Percentiles rank a stretch among this genome's conserved stretches.
These are phyloP conservation scores for Festucalex cinctus DNA, from an alignment of 2,113 vertebrate species.

Conservation along the genomic window DNA sequence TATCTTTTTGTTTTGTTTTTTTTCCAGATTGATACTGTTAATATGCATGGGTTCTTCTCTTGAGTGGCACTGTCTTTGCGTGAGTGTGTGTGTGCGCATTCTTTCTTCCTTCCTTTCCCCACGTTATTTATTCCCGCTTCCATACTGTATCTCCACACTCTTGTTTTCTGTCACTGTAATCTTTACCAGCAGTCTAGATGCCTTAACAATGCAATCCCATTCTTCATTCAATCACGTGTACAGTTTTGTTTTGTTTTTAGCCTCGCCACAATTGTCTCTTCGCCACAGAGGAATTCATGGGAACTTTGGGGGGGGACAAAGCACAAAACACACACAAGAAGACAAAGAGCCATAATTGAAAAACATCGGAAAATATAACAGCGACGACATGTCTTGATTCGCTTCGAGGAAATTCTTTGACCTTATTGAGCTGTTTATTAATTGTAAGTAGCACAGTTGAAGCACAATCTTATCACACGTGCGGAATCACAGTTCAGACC, in stretches of 20 bases:
- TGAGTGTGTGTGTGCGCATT: slow-evolving; percentile 71
- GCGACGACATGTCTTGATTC: slow-evolving; percentile 53
- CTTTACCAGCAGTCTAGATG: slow-evolving; percentile 99
- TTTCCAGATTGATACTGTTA: slow-evolving; percentile 89
- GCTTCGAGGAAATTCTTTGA: neutral
- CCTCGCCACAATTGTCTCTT: slow-evolving; percentile 88
- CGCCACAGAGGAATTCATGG: slow-evolving; percentile 85
- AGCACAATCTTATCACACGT: slow-evolving; percentile 48
- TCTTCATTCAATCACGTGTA: slow-evolving; percentile 90
- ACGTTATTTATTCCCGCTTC: slow-evolving; percentile 90
- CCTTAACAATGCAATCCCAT: slow-evolving; percentile 99
- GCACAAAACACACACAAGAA: slow-evolving; percentile 89
- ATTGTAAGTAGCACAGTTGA: slow-evolving; percentile 37
- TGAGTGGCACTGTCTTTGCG: slow-evolving; percentile 57
- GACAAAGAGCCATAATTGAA: slow-evolving; percentile 73
- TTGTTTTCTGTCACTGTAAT: slow-evolving; percentile 90
- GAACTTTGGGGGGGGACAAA: slow-evolving; percentile 82
- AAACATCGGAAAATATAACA: slow-evolving; percentile 51
- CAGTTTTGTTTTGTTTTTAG: slow-evolving; percentile 88
- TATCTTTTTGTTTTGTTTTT: slow-evolving; percentile 80
- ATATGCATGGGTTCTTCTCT: slow-evolving; percentile 90
- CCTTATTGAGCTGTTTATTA: slow-evolving; percentile 23
- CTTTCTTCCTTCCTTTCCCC: slow-evolving; percentile 78
- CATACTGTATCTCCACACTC: slow-evolving; percentile 76
- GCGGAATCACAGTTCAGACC: slow-evolving; percentile 39